Evolutionary conservation across 1,140 invertebrate genomes (phyloP), one percentile per base, ranked within the genome.

Genomic region (Rhyzopertha dominica): DNA sequence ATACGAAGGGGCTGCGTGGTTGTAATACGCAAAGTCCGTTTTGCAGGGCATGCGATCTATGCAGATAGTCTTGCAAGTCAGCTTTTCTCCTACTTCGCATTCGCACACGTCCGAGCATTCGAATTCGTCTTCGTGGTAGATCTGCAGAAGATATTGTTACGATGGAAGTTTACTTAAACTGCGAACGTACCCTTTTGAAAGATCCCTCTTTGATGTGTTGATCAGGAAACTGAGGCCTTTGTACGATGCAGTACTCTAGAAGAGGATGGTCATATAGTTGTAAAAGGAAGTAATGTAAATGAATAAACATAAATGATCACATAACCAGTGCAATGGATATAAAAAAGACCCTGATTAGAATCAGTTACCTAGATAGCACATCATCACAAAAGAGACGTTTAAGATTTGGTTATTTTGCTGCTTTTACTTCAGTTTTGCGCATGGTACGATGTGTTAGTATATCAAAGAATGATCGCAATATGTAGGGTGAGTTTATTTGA

Each of bases 1-100:
- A 70, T 90, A 92, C 43, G 86, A 84, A 4, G 90, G 87, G 2
- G 87, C 85, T 13, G 84, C 84, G 70, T 92, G 89, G 63, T 86
- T 88, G 73, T 92, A 93, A 65, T 86, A 87, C 20, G 88, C 88
- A 47, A 87, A 80, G 50, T 85, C 81, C 1, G 86, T 89, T 57
- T 85, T 84, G 65, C 90, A 93, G 5, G 87, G 84, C 47, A 81
- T 82, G 9, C 85, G 75, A 36, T 88, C 80, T 4, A 90, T 84
- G 67, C 89, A 92, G 44, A 90, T 82, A 53, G 87, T 86, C 63
- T 87, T 85, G 68, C 89, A 92, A 35, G 79, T 78, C 40, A 90
- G 76, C 50, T 80, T 79, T 55, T 86, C 78, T 2, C 82, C 81
- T 34, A 80, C 75, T 59, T 81, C 78, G 62, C 87, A 90, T 49